These are phyloP conservation scores for Iselma pallidipennis DNA, from an alignment of 2,888 invertebrate species.

Conservation along the genomic window DNA sequence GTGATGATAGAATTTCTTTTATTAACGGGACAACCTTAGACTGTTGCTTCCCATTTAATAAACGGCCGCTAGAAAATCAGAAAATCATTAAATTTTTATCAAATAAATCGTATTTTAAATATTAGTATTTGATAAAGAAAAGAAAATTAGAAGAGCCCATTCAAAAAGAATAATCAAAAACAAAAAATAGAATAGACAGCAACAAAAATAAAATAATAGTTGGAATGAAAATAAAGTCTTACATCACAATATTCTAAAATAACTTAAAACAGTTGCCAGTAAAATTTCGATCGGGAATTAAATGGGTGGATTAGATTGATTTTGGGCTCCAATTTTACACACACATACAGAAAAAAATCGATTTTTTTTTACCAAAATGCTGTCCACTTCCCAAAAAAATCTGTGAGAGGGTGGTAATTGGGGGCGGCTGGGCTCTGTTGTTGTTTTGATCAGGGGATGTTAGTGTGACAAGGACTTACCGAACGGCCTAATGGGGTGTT, in stretches of 20 bases:
- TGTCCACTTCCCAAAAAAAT: background rate
- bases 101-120: background rate
- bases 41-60: background rate
- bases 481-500: constrained; percentile 88
- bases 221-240: background rate
- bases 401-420: background rate
- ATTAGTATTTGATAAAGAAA: no score
- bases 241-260: background rate
- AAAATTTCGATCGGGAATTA: background rate
- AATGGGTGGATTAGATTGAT: background rate
- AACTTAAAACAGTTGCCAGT: background rate
- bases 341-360: background rate
- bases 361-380: background rate
- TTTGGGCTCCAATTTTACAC: no score
- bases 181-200: background rate
- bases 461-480: constrained; percentile 66
- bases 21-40: background rate
- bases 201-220: background rate
- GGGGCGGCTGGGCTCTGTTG: background rate
- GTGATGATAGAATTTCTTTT: background rate
- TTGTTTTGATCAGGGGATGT: constrained; percentile 14
- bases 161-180: background rate
- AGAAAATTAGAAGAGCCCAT: background rate
- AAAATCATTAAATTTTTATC: background rate
- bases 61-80: background rate